Evolutionary conservation across 2,113 vertebrate genomes (phyloP), one percentile per base, ranked within the genome.

Genomic region (Megaceryle torquata): DNA sequence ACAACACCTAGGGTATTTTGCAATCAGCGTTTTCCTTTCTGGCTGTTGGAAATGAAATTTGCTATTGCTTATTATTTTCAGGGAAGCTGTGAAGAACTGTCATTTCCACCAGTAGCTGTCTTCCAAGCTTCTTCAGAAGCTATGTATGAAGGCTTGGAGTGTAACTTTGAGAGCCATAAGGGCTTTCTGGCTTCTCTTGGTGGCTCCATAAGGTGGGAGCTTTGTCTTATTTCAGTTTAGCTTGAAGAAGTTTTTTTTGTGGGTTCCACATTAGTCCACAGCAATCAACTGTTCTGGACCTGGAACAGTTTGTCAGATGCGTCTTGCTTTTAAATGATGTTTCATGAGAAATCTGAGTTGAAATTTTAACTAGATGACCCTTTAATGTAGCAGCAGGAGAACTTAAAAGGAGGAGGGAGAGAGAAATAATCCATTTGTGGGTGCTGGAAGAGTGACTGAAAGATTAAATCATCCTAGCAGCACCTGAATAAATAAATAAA

Each of bases 221-320:
- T 37, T 89, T 0, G 0, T 9, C 21, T 17, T 0, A 0, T 57
- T 69, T 75, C 26, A 8, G 8, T 35, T 71, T 10, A 54, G n/a
- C 8, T 25, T 1, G 0, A 15, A 20, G 26, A 9, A 39, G 26
- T 25, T 48, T 76, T 39, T 77, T 39, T 77, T 1, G 0, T 33
- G 44, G 33, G 10, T 28, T 43, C 15, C 33, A 6, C 16, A 6
- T 59, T 8, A 2, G 15, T 63, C 12, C 19, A 35, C 18, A 72
- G 44, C 9, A 20, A 2, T 5, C 7, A 3, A 3, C 21, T 22
- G 2, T 8, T 8, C 72, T 57, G 44, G n/a, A 15, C 16, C 3
- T 4, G n/a, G 41, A 65, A 6, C 16, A 24, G 9, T 54, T 16
- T 33, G 14, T 61, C 26, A 54, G 31, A 19, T 15, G 2, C 10